Evolutionary conservation across 2,888 invertebrate genomes (phyloP).

Genomic region (Leptinotarsa juncta): DNA sequence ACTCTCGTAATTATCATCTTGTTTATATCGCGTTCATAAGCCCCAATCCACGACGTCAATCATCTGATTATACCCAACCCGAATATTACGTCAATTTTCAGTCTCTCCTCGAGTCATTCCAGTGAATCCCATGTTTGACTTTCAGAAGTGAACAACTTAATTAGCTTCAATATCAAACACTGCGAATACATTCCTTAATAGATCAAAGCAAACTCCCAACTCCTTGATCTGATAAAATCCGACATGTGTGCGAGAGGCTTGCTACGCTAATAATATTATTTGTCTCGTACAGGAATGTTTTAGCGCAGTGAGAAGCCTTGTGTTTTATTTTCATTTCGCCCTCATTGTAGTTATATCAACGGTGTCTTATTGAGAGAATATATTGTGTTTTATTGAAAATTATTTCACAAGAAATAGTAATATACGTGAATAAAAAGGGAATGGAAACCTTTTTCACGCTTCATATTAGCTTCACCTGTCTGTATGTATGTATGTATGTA

Average conservation of each 20-base stretch:
- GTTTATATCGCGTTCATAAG: neutral
- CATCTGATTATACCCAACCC: neutral
- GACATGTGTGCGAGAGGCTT: neutral
- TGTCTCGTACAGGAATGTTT: neutral
- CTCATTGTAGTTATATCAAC: neutral
- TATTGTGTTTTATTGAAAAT: no score
- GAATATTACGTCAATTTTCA: slow-evolving; percentile 9
- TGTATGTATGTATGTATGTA: no score
- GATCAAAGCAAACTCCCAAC: slow-evolving; percentile 24
- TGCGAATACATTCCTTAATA: slow-evolving; percentile 19
- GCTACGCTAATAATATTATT: slow-evolving; percentile 18
- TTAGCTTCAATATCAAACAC: slow-evolving; percentile 22
- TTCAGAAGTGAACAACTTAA: slow-evolving; percentile 22
- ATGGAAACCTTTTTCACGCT: no score
- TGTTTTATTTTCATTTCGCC: neutral
- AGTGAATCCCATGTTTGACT: slow-evolving; percentile 27
- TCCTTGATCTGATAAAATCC: slow-evolving; percentile 26
- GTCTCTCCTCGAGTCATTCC: neutral
- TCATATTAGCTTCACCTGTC: no score
- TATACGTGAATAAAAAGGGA: no score
- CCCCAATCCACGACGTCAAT: slow-evolving; percentile 1
- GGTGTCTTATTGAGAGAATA: no score
- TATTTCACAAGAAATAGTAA: no score
- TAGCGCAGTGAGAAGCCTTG: neutral
- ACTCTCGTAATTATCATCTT: neutral